These are phyloP conservation scores for Arctocebus calabarensis DNA, from an alignment of 2,797 vertebrate genomes.

Conservation along the genomic window DNA sequence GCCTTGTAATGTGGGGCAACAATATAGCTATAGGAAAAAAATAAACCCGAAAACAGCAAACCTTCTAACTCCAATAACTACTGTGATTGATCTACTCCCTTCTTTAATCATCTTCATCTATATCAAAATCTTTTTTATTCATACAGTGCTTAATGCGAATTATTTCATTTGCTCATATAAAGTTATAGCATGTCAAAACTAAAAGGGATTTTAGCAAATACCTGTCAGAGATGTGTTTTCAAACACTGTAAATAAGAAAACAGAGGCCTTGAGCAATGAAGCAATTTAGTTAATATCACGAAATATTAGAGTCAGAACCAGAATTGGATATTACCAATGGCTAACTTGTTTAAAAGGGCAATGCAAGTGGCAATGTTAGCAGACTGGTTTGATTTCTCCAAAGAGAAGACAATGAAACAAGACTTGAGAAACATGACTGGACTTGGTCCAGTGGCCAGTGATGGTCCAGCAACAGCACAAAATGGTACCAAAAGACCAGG, in stretches of 20 bases:
- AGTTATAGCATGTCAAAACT: not conserved
- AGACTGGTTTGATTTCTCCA: not conserved
- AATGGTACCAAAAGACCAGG: no score
- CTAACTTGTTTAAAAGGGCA: not conserved
- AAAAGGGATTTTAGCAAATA: not conserved
- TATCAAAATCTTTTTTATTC: not conserved
- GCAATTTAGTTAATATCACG: not conserved
- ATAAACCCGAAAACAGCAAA: not conserved
- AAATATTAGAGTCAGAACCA: not conserved
- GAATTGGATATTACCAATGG: not conserved
- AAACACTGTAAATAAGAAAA: constrained; percentile 16
- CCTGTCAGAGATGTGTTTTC: no score
- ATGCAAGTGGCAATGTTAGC: not conserved
- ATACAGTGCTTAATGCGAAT: not conserved
- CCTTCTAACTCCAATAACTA: not conserved
- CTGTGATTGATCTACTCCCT: not conserved
- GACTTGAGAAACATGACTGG: no score
- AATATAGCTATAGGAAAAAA: not conserved
- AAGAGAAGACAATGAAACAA: not conserved
- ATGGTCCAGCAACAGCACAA: not conserved
- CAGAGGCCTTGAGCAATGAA: not conserved
- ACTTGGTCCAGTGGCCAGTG: not conserved
- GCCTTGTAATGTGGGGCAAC: not conserved
- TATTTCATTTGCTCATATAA: not conserved
- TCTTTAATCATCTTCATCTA: not conserved